A percentile compares a stretch with the other conserved stretches of the same genome.
Conservation (phyloP, 2,113 vertebrate genomes). For the Heteronetta atricapilla region DNA sequence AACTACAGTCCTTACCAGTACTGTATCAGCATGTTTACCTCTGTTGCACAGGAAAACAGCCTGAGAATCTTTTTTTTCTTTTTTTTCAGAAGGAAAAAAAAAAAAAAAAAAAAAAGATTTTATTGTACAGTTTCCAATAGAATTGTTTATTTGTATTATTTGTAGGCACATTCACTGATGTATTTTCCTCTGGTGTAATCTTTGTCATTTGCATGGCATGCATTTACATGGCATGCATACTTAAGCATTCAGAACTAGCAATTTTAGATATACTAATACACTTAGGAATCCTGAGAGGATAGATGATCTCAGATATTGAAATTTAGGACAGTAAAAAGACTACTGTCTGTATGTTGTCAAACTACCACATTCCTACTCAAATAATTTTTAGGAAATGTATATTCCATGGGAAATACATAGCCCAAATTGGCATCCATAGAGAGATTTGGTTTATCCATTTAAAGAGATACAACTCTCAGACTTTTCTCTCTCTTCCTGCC, state of each 20-base stretch:
- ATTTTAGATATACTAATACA: background rate
- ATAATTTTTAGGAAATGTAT: background rate
- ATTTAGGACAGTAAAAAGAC: background rate
- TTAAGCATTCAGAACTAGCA: background rate
- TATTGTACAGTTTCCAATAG: background rate
- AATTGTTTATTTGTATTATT: background rate
- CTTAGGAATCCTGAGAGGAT: background rate
- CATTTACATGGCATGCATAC: background rate
- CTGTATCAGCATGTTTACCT: background rate
- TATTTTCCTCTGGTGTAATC: background rate
- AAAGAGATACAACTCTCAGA: fast-evolving
- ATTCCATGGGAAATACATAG: background rate
- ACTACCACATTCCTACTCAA: background rate
- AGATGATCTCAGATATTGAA: background rate
- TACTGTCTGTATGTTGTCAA: background rate
- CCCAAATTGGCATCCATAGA: background rate
- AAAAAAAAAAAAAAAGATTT: background rate
- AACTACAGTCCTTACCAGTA: background rate
- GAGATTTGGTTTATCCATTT: background rate
- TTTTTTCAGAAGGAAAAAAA: background rate
- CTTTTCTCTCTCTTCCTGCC: background rate
- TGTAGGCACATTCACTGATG: background rate
- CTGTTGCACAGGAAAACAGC: fast-evolving
- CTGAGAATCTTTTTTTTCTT: background rate
- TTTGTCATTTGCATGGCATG: background rate